Evolutionary conservation across 2,888 invertebrate species (phyloP).

Genomic region (Drosophila atroscutellata): DNA sequence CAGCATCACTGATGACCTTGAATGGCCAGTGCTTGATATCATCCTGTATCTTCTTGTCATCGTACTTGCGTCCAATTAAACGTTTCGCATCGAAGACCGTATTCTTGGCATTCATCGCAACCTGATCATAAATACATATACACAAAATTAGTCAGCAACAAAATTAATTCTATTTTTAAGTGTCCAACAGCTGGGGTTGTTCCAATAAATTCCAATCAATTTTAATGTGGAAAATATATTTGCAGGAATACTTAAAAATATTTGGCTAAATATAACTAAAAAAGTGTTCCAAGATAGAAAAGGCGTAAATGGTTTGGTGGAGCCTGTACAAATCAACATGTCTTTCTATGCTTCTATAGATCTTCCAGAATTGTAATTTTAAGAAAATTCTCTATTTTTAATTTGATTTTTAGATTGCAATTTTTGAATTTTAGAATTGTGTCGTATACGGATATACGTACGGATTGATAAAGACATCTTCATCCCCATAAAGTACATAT

Average conservation of each 20-base stretch:
- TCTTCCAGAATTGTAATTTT: not conserved
- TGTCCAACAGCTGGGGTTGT: conserved; percentile 12
- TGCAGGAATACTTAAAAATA: not conserved
- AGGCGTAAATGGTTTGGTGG: not conserved
- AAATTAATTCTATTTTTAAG: conserved; percentile 36
- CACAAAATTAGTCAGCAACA: conserved; percentile 28
- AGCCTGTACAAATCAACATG: not conserved
- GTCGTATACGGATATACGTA: too few species aligned
- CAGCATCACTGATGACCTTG: conserved; percentile 87
- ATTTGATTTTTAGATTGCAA: not conserved
- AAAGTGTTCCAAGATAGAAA: not conserved
- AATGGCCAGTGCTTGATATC: conserved; percentile 96
- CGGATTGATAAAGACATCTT: not conserved
- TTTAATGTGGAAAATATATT: not conserved
- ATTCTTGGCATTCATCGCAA: conserved; percentile 92
- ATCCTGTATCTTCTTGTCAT: conserved; percentile 91
- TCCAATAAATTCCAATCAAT: conserved; percentile 2
- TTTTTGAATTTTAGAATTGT: not conserved
- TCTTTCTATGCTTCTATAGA: not conserved
- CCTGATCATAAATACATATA: conserved; percentile 84
- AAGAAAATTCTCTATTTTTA: not conserved
- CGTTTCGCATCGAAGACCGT: conserved; percentile 94
- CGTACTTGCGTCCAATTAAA: conserved; percentile 92
- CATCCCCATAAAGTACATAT: not conserved
- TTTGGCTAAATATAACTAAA: not conserved